Base-by-base conservation (phyloP, 2,888 invertebrate species). In the Lissonota sp. region DNA sequence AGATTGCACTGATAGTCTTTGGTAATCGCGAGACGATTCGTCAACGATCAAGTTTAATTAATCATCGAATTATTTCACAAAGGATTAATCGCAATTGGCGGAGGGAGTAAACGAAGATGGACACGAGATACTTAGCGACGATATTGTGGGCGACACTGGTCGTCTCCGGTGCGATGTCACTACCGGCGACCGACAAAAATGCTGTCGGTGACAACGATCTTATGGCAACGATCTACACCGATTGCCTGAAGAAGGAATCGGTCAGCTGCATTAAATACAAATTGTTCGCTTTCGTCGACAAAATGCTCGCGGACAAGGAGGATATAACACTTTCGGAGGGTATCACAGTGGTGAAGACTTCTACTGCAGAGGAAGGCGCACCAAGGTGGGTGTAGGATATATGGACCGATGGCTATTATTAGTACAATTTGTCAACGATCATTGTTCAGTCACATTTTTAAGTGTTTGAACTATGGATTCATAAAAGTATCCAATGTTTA, bases 251-350 rank as follows among this genome's bases (percentile, higher is more conserved):
- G 88, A 97, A 97, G 93, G 97, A 97, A 90, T 97, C 97, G 40
- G 95, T 96, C 86, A 95, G 96, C 92, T 97, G 97, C 92, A 95
- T 97, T 88, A 97, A 97, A 92, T 96, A 97, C 94, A 97, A 97
- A 92, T 95, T 97, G 90, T 97, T 97, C 94, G 95, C 96, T 26
- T 97, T 96, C 93, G 96, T 97, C 86, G 97, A 97, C 93, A 97
- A 97, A 93, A 96, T 96, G 94, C 94, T 97, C 79, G 95, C 96
- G 64, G 96, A 96, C 86, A 97, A 96, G 92, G 97, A 97, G 89
- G 95, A 95, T 82, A 97, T 97, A 89, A 95, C 96, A 6, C 92
- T 97, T 57, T 95, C 96, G 75, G 97, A 97, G 86, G 97, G 97
- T 73, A 96, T 97, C 67, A 97, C 97, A 63, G 96, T 97, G 37